Base-by-base conservation (phyloP, 2,888 invertebrate species). In the Sycophila texana region DNA sequence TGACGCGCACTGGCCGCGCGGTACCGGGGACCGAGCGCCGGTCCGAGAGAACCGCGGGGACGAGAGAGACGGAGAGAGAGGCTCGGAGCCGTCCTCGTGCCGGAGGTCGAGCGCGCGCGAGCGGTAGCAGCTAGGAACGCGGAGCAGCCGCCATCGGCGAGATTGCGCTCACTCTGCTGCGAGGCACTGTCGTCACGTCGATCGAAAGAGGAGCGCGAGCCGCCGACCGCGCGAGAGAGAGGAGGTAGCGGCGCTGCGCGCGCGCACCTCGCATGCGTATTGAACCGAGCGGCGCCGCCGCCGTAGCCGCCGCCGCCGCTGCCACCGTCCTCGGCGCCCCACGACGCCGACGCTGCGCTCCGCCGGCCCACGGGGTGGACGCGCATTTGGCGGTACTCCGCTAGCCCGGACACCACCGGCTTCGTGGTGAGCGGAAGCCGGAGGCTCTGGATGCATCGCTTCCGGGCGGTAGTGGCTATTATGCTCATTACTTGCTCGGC, bases 191-290 rank as follows among this genome's bases (percentile, higher is more conserved):
- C 85, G 86, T 85, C 86, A 85, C 87, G 88, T 88, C 89, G 90
- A 90, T 89, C 89, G 89, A 89, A 89, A 89, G 88, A 71, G 79
- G 74, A 39, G 39, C 70, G 53, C 74, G 73, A 78, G 63, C 55
- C 22, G 63, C 55, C 22, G 51, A 51, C 39, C 20, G 51, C 66
- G 51, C 49, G 47, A 63, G 53, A 14, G 18, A 55, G 83, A 83
- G 47, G 63, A n/a, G 13, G n/a, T 5, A n/a, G 16, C 53, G 53
- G 4, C 2, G 49, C 85, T 84, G 86, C 86, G 86, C 86, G 84
- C 86, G 86, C 87, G 87, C 87, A 84, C 85, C 70, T 86, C 89
- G 89, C 89, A 89, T 89, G 89, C 89, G 89, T 89, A 87, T 88
- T 87, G 89, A 88, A 88, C 89, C 83, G 81, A 81, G 77, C 71